Percentiles rank a stretch among this genome's conserved stretches.
phyloP scores from a whole-genome alignment of 1,140 invertebrate genomes.

The Drosophila melanica region DNA sequence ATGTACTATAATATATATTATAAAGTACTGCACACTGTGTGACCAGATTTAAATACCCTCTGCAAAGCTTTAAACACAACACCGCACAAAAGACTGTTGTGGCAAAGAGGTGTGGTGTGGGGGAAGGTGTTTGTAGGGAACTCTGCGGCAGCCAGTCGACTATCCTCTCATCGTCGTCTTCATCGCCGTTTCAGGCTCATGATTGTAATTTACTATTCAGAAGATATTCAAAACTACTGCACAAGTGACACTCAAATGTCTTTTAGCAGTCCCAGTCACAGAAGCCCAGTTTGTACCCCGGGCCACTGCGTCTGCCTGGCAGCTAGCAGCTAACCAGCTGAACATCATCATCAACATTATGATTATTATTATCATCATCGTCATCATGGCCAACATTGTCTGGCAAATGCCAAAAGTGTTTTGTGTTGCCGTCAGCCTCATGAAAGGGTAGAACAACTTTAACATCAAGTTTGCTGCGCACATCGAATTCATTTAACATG shows the following conservation, averaged over 20 bases:
- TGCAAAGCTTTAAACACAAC: slow-evolving; percentile 1
- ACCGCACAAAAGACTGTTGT: not conserved
- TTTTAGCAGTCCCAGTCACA: slow-evolving; percentile 65
- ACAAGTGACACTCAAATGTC: slow-evolving; percentile 80
- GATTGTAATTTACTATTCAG: slow-evolving; percentile 78
- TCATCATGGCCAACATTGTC: slow-evolving; percentile 35
- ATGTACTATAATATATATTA: too few relatives aligned
- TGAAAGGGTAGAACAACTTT: slow-evolving; percentile 9
- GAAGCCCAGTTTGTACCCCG: slow-evolving; percentile 6
- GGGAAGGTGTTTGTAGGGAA: not conserved
- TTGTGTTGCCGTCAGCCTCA: slow-evolving; percentile 44
- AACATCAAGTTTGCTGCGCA: slow-evolving; percentile 4
- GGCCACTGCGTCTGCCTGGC: too few relatives aligned
- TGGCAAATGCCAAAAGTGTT: slow-evolving; percentile 74
- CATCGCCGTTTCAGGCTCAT: slow-evolving; percentile 39
- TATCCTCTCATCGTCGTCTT: slow-evolving; percentile 33
- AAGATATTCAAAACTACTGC: slow-evolving; percentile 80
- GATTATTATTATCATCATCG: slow-evolving; percentile 9
- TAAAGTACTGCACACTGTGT: too few relatives aligned
- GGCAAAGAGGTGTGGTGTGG: not conserved
- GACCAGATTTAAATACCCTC: too few relatives aligned
- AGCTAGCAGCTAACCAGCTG: slow-evolving; percentile 15
- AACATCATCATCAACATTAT: slow-evolving; percentile 31
- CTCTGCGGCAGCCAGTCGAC: not conserved
- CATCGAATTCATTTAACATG: not conserved